These are phyloP conservation scores for Yponomeuta plumbellus DNA, from an alignment of 2,888 invertebrate species.

Conservation along the genomic window DNA sequence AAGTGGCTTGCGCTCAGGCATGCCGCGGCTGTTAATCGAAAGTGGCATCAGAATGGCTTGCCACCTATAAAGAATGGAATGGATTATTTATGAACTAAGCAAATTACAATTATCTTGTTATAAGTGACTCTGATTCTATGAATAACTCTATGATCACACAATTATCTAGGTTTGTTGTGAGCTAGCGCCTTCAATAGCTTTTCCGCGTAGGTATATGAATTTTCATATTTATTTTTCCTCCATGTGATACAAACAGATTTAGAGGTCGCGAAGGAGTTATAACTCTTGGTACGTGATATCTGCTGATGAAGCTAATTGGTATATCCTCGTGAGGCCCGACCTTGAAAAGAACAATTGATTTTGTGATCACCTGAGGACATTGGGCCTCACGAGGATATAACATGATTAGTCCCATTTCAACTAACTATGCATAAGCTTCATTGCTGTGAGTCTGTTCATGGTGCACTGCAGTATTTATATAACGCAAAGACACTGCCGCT, in stretches of 20 bases:
- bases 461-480: conserved; percentile 42
- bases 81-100: background rate
- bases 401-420: conserved; percentile 28
- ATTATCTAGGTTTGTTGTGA: conserved; percentile 22
- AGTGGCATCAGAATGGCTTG: conserved; percentile 10
- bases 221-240: conserved; percentile 1
- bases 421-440: conserved; percentile 20
- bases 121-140: conserved; percentile 30
- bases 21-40: conserved; percentile 7
- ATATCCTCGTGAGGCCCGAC: too few species aligned
- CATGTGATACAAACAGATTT: conserved; percentile 29
- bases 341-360: too few species aligned
- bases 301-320: conserved; percentile 34
- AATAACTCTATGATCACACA: conserved; percentile 29
- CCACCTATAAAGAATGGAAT: background rate
- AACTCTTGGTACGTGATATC: conserved; percentile 27
- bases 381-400: too few species aligned
- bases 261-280: conserved; percentile 23
- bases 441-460: background rate
- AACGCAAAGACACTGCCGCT: conserved; percentile 21
- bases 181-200: conserved; percentile 24
- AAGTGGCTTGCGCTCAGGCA: background rate
- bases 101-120: conserved; percentile 11
- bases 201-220: conserved; percentile 37
- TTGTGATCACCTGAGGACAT: too few species aligned